Percentiles rank a stretch among this genome's conserved stretches.
phyloP scores from a whole-genome alignment of 2,888 invertebrate species.

The Plagodis dolabraria region DNA sequence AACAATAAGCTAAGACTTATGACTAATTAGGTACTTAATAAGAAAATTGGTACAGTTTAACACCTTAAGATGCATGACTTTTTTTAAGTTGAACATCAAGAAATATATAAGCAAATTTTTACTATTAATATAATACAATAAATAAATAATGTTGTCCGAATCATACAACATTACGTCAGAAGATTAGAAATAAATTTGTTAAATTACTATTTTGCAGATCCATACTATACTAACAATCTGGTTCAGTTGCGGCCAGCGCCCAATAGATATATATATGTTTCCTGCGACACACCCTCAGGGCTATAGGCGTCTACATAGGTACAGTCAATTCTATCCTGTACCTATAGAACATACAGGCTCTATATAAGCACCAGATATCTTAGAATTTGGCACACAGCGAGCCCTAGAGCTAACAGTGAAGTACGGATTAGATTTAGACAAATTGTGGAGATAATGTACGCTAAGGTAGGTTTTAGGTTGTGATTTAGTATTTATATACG shows the following conservation, averaged over 20 bases:
- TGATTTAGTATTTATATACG: neutral
- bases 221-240: constrained; percentile 51
- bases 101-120: too few species aligned
- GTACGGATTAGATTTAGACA: constrained; percentile 62
- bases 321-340: constrained; percentile 43
- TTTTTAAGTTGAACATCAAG: too few species aligned
- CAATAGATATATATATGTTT: constrained; percentile 60
- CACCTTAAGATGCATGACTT: too few species aligned
- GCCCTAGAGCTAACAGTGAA: constrained; percentile 71
- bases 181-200: too few species aligned
- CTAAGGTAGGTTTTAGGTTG: constrained; percentile 64
- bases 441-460: constrained; percentile 71
- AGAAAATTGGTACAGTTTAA: too few species aligned
- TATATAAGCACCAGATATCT: constrained; percentile 78
- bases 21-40: too few species aligned
- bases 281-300: constrained; percentile 64
- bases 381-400: constrained; percentile 76
- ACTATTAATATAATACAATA: too few species aligned
- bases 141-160: too few species aligned
- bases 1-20: too few species aligned
- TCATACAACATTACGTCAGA: too few species aligned
- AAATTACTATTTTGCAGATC: constrained; percentile 46
- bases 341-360: constrained; percentile 71
- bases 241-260: constrained; percentile 69
- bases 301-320: constrained; percentile 10